Conservation (phyloP, 2,113 vertebrate species). For the Coptodon rendalli region DNA sequence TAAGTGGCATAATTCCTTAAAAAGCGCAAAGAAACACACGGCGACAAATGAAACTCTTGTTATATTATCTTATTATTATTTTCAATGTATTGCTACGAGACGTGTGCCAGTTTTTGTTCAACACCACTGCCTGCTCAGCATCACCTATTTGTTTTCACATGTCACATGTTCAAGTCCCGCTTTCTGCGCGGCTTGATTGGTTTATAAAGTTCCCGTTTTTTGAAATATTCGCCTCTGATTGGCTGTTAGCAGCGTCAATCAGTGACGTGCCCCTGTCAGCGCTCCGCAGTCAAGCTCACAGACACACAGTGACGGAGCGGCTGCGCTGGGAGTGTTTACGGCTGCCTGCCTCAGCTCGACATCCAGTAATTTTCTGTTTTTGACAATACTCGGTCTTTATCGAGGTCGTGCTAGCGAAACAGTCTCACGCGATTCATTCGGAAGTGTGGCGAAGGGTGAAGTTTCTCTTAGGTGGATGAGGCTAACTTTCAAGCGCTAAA, state of each 20-base stretch:
- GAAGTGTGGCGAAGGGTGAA: not conserved
- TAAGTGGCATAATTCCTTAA: not conserved
- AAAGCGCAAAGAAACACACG: not conserved
- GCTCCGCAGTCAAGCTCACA: constrained; percentile 3
- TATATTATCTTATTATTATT: not conserved
- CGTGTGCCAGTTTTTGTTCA: constrained; percentile 1
- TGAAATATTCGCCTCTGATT: not conserved
- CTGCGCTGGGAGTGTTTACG: constrained; percentile 4
- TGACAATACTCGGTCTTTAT: not conserved
- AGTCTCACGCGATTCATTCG: not conserved
- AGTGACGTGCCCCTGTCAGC: constrained; percentile 25
- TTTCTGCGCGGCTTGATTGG: constrained; percentile 17
- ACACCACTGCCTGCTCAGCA: not conserved
- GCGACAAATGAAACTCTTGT: not conserved
- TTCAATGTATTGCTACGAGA: not conserved
- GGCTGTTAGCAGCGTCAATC: constrained; percentile 23
- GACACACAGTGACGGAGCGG: not conserved
- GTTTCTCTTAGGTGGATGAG: not conserved
- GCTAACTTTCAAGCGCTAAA: constrained; percentile 34
- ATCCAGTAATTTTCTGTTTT: not conserved
- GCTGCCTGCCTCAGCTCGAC: not conserved
- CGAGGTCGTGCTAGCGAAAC: not conserved
- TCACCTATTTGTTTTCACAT: constrained; percentile 55
- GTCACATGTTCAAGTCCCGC: constrained; percentile 22
- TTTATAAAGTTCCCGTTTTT: constrained; percentile 23